phyloP scores from a whole-genome alignment of 1,140 invertebrate genomes.

The Diorhabda sublineata region DNA sequence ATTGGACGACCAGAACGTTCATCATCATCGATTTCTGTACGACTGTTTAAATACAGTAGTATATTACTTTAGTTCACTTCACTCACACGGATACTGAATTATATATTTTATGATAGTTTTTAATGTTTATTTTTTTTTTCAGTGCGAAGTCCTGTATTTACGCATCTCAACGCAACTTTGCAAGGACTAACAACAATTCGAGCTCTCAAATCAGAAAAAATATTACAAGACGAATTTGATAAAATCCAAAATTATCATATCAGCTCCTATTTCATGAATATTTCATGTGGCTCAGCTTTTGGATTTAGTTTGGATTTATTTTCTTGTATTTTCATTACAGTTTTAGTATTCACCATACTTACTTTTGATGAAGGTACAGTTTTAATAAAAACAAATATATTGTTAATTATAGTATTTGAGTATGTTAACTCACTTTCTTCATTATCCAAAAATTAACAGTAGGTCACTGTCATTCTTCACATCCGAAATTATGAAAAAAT shows the following conservation, averaged over 20 bases:
- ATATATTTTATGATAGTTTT: too few relatives aligned
- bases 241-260: constrained; percentile 59
- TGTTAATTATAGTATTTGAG: neutral
- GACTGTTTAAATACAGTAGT: neutral
- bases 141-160: constrained; percentile 78
- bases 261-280: constrained; percentile 61
- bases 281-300: constrained; percentile 26
- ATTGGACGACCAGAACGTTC: too few relatives aligned
- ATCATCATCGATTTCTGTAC: too few relatives aligned
- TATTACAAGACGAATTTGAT: constrained; percentile 70
- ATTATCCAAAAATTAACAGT: neutral
- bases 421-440: neutral
- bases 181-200: constrained; percentile 77
- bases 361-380: constrained; percentile 25
- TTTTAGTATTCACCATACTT: constrained; percentile 37
- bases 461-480: neutral
- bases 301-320: constrained; percentile 29
- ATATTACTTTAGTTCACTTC: neutral
- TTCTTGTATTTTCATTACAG: constrained; percentile 26
- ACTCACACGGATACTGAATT: constrained; percentile 18
- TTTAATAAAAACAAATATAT: neutral
- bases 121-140: constrained; percentile 26
- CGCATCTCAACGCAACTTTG: constrained; percentile 71
- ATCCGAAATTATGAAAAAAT: neutral
- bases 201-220: constrained; percentile 62